These are phyloP conservation scores for Herminia tarsipennalis DNA, from an alignment of 2,888 invertebrate genomes.

Conservation along the genomic window DNA sequence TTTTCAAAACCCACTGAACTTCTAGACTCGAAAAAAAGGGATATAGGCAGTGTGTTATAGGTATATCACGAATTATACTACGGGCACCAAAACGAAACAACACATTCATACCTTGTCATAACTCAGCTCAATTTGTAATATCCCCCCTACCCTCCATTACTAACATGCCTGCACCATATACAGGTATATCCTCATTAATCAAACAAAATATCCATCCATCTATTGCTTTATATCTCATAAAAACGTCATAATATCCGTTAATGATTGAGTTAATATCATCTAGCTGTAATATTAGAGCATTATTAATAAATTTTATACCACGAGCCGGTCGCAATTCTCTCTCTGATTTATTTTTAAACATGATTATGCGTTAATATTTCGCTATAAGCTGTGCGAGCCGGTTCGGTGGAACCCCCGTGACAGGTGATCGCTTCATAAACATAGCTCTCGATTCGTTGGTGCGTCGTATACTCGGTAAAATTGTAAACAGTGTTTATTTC, in stretches of 20 bases:
- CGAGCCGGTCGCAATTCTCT: conserved; percentile 37
- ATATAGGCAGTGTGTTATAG: too few relatives aligned
- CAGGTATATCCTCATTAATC: too few relatives aligned
- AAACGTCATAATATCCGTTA: too few relatives aligned
- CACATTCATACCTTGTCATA: too few relatives aligned
- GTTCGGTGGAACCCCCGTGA: background rate
- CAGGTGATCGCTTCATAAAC: background rate
- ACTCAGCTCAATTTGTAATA: too few relatives aligned
- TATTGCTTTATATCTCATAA: background rate
- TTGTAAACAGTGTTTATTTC: conserved; percentile 55
- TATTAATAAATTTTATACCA: conserved; percentile 49
- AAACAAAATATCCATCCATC: too few relatives aligned
- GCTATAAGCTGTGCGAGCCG: background rate
- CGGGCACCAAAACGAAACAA: too few relatives aligned
- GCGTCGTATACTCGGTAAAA: conserved; percentile 18
- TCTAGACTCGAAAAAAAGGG: too few relatives aligned
- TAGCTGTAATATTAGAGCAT: conserved; percentile 44
- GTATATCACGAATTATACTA: too few relatives aligned
- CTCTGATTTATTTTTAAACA: conserved; percentile 37
- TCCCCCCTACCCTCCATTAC: too few relatives aligned
- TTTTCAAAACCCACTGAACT: too few relatives aligned
- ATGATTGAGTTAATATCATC: conserved; percentile 18
- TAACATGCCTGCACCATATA: too few relatives aligned
- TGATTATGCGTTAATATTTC: conserved; percentile 31
- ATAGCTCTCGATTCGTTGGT: conserved; percentile 2